Base-by-base conservation (phyloP, 30 jellyfish, hydroid and myxozoan genomes). In the Hydractinia symbiolongicarpus region DNA sequence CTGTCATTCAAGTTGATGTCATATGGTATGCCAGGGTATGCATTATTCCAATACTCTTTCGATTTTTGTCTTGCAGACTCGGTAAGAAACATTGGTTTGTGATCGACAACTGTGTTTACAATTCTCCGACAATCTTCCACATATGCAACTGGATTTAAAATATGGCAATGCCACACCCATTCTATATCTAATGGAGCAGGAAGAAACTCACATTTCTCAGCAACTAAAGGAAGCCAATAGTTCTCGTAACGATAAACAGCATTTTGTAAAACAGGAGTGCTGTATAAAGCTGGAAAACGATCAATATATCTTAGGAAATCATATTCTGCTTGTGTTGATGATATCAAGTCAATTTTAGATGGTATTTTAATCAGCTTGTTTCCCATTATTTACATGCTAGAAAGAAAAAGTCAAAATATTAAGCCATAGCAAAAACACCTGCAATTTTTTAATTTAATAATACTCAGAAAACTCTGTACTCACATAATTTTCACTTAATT, bases 11-110 rank as follows among this genome's bases (percentile, higher is more conserved):
- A 79, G 66, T 90, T 94, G 21, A 86, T 84, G 44, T 54, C 78
- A 73, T 68, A 90, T 5, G 92, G 82, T 60, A 79, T 93, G 11
- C 85, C 91, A 14, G 95, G 95, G 77, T 90, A 90, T 17, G 81
- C 73, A 17, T 76, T 56, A n/a, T 86, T 85, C 97, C 97, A 90
- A 17, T 78, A 77, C 50, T 77, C 74, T 49, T 82, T 75, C n/a
- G 97, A 72, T 40, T 62, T 21, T 30, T 66, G 66, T 20, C 68
- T 72, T 9, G 40, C 72, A 53, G 71, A 71, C 49, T 16, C 60
- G 8, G 90, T 58, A 53, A 79, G n/a, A 49, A 17, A 53, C 81
- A 74, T 54, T 10, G 86, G 84, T 17, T 19, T 57, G 62, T 83
- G 90, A 74, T 73, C 88, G 49, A 83, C 51, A 15, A 83, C 83